phyloP scores from a whole-genome alignment of 2,888 invertebrate genomes.

The Limnephilus marmoratus region DNA sequence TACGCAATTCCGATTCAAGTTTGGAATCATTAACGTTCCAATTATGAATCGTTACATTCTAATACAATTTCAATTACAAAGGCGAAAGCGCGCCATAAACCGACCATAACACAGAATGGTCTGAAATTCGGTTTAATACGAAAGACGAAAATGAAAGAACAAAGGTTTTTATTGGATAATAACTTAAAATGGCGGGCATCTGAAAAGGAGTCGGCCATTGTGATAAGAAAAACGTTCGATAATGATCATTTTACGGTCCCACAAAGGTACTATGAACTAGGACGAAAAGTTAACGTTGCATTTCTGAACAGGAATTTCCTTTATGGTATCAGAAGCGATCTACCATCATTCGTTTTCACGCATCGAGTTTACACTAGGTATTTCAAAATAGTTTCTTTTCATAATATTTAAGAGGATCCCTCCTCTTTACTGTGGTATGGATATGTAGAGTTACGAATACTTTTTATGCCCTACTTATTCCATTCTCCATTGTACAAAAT shows the following conservation, averaged over 20 bases:
- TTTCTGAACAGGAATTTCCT: neutral
- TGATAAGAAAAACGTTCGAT: conserved; percentile 29
- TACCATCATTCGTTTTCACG: neutral
- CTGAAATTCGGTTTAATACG: conserved; percentile 33
- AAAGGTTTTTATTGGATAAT: conserved; percentile 39
- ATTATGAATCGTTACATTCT: conserved; percentile 6
- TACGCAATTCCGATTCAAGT: neutral
- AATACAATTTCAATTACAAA: conserved; percentile 23
- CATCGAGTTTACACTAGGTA: neutral
- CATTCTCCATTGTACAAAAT: neutral
- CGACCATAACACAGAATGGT: conserved; percentile 8
- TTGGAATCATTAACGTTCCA: neutral
- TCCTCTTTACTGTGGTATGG: neutral
- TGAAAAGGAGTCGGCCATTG: conserved; percentile 15
- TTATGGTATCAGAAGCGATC: neutral
- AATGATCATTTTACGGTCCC: conserved; percentile 21
- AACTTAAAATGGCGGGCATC: conserved; percentile 38
- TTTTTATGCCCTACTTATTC: neutral
- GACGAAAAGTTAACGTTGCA: neutral
- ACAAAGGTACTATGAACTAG: neutral
- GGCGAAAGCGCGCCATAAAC: neutral
- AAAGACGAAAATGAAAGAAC: conserved; percentile 30
- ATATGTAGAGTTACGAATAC: no score
- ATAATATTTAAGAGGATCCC: neutral
- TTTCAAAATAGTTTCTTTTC: neutral